These are phyloP conservation scores for Heliconius melpomene DNA, from an alignment of 1,140 invertebrate species.

Conservation along the genomic window DNA sequence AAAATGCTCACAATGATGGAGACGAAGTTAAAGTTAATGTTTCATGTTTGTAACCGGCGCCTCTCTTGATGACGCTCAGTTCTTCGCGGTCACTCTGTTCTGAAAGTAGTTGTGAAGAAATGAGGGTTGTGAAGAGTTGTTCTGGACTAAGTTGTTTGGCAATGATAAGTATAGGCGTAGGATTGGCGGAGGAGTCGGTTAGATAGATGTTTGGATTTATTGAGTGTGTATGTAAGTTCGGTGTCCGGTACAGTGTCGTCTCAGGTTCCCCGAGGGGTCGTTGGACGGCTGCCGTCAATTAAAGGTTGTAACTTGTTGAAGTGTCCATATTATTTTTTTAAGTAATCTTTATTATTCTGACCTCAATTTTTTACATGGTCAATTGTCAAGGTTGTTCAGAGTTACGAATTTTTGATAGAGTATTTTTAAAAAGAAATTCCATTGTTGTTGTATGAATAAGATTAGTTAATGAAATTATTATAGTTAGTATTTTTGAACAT, in stretches of 20 bases:
- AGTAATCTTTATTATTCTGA: slow-evolving; percentile 63
- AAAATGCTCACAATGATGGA: slow-evolving; percentile 43
- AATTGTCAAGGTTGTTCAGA: slow-evolving; percentile 64
- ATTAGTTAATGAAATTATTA: slow-evolving; percentile 41
- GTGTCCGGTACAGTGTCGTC: slow-evolving; percentile 51
- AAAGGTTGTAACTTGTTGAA: slow-evolving; percentile 66
- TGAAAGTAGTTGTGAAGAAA: background rate
- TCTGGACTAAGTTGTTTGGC: slow-evolving; percentile 43
- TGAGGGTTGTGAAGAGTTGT: slow-evolving; percentile 32
- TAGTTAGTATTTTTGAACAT: slow-evolving; percentile 57
- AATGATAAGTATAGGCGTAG: slow-evolving; percentile 39
- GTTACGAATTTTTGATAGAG: slow-evolving; percentile 75
- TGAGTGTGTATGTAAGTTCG: slow-evolving; percentile 57
- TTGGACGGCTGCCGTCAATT: slow-evolving; percentile 74
- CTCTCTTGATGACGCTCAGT: slow-evolving; percentile 27
- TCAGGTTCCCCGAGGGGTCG: slow-evolving; percentile 55
- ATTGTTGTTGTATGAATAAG: slow-evolving; percentile 65
- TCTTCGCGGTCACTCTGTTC: background rate
- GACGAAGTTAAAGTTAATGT: slow-evolving; percentile 41
- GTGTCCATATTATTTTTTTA: slow-evolving; percentile 78
- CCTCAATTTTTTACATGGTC: slow-evolving; percentile 45
- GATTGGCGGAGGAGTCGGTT: slow-evolving; percentile 36
- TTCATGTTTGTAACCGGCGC: slow-evolving; percentile 38
- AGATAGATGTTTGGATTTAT: slow-evolving; percentile 54
- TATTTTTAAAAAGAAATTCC: slow-evolving; percentile 65